Evolutionary conservation across 1,140 invertebrate species (phyloP).

Genomic region (Bombus balteatus): DNA sequence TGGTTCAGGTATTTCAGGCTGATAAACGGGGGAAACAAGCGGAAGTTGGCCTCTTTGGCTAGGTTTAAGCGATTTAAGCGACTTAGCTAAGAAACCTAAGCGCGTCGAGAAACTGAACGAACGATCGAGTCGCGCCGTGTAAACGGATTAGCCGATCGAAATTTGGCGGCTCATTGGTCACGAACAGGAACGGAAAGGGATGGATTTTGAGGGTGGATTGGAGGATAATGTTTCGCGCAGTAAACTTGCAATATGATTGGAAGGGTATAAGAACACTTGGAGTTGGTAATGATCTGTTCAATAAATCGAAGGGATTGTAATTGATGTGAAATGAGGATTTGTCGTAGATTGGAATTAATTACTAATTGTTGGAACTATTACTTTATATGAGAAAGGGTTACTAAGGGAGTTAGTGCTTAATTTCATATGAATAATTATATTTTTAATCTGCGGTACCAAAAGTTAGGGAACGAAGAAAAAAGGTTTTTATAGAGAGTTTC

Average conservation of each 20-base stretch:
- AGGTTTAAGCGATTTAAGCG: slow-evolving; percentile 47
- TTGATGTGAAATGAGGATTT: neutral
- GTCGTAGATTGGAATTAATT: neutral
- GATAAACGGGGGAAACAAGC: neutral
- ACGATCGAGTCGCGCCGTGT: slow-evolving; percentile 19
- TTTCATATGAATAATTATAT: neutral
- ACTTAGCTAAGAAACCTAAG: slow-evolving; percentile 68
- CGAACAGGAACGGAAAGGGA: neutral
- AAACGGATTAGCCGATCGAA: slow-evolving; percentile 68
- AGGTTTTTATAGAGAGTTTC: neutral
- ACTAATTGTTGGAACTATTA: neutral
- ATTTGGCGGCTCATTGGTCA: slow-evolving; percentile 60
- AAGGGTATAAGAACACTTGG: neutral
- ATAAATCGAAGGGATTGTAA: no score
- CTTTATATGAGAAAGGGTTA: neutral
- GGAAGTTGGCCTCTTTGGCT: neutral
- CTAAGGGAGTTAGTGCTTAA: neutral
- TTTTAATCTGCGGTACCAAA: neutral
- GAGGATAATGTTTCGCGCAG: neutral
- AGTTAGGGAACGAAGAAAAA: neutral
- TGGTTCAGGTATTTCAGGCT: neutral
- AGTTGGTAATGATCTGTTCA: neutral
- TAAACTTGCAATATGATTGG: neutral
- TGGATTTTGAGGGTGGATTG: neutral
- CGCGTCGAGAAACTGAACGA: slow-evolving; percentile 54